Conservation (phyloP, 2,113 vertebrate genomes). For the Benitochromis conjunctus region DNA sequence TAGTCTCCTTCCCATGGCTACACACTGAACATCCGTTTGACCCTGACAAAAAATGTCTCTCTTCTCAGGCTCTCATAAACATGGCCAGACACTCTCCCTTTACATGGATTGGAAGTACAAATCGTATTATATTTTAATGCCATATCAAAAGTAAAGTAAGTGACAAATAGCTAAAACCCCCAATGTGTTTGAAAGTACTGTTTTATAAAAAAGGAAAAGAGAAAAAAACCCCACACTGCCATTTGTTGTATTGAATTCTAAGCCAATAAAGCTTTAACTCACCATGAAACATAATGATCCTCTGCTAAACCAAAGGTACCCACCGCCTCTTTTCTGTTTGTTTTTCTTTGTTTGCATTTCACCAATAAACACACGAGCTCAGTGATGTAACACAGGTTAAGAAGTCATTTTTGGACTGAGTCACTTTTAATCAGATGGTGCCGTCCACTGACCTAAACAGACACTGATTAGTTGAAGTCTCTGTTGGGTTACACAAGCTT, state of each 20-base stretch:
- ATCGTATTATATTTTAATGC: conserved; percentile 53
- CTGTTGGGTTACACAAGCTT: background rate
- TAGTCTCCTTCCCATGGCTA: conserved; percentile 27
- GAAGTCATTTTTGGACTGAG: background rate
- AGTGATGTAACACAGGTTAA: background rate
- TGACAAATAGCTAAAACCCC: conserved; percentile 29
- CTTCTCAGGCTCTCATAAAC: conserved; percentile 68
- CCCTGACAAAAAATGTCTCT: conserved; percentile 45
- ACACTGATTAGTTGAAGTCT: background rate
- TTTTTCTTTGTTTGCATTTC: conserved; percentile 31
- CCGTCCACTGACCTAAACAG: background rate
- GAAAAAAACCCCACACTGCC: conserved; percentile 68
- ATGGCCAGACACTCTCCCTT: conserved; percentile 48
- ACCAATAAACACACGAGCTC: background rate
- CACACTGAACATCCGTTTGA: conserved; percentile 29
- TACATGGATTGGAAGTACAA: conserved; percentile 56
- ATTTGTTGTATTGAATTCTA: conserved; percentile 74
- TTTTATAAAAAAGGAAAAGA: conserved; percentile 55
- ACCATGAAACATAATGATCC: conserved; percentile 54
- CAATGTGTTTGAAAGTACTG: conserved; percentile 67
- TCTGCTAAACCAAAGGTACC: conserved; percentile 48
- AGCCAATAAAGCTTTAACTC: conserved; percentile 76
- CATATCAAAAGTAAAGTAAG: conserved; percentile 31
- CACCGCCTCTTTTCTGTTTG: conserved; percentile 40
- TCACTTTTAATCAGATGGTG: background rate